Evolutionary conservation across 2,113 vertebrate genomes (phyloP), one percentile per base, ranked within the genome.

Genomic region (Psephotus haematonotus): DNA sequence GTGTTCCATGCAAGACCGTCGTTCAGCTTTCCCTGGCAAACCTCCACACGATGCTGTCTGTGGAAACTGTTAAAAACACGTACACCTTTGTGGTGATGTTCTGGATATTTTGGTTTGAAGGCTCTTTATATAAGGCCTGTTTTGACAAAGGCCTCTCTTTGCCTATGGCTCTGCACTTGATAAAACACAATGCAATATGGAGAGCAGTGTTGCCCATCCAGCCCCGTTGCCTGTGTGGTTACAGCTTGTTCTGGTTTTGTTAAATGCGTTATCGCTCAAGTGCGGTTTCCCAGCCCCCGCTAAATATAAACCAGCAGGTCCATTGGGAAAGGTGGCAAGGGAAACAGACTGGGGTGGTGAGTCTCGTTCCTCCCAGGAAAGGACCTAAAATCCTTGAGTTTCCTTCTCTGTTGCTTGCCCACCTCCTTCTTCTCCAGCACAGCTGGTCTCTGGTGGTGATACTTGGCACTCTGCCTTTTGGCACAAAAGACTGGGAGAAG

Each of bases 141-240:
- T 68, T 57, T 64, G 72, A 57, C 27, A 23, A 43, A 76, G 62
- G 75, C 23, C 33, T 65, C 62, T 59, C 57, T 23, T 59, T 72
- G 65, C 28, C 39, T 6, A 0, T 13, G 37, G 22, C 57, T 20
- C 25, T 2, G 37, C 33, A 5, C 47, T 60, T 0, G 11, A 17
- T 81, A n/a, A 71, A 92, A 29, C 13, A 29, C 39, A 43, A 8
- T 49, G 86, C 81, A 57, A 49, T 91, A 33, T 11, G 50, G 64
- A 88, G 77, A n/a, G 47, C 13, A 4, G 17, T 9, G 57, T 5
- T 85, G 37, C 52, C 62, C 41, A 10, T 49, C 76, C 53, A 22
- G 57, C 43, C 46, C 62, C 46, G 23, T 68, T 64, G n/a, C 35
- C 62, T 49, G 7, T 68, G 62, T 29, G 25, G 35, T 69, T 64